Evolutionary conservation across 2,113 vertebrate species (phyloP).

Genomic region (Apaloderma vittatum): DNA sequence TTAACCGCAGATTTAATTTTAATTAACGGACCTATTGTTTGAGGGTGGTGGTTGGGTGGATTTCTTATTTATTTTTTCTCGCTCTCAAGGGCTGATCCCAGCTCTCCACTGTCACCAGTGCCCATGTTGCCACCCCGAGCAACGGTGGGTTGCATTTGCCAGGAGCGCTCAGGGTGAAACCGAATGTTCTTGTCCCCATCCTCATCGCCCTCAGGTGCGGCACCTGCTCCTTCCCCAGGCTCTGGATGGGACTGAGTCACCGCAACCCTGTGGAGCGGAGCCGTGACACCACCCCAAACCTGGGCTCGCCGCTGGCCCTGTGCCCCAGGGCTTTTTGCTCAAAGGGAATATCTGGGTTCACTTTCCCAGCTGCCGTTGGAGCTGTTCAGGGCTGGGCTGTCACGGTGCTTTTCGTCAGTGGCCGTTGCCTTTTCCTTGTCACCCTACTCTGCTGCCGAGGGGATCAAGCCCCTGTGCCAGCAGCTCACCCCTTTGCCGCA

Average conservation of each 20-base stretch:
- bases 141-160: rapidly evolving
- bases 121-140: rapidly evolving
- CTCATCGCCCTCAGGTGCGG: rapidly evolving
- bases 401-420: rapidly evolving
- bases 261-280: background rate
- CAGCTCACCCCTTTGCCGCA: background rate
- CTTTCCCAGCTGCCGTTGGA: background rate
- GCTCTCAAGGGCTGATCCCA: background rate
- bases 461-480: background rate
- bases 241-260: background rate
- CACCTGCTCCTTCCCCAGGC: background rate
- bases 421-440: background rate
- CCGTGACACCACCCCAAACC: background rate
- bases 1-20: slow-evolving; percentile 44
- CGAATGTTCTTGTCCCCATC: background rate
- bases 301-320: rapidly evolving
- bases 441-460: rapidly evolving
- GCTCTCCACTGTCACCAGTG: background rate
- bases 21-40: slow-evolving; percentile 64
- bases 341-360: rapidly evolving
- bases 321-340: background rate
- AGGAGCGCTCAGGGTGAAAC: background rate
- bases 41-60: background rate
- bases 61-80: background rate
- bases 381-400: rapidly evolving